These are phyloP conservation scores for Melanostigma gelatinosum DNA, from an alignment of 2,113 vertebrate species.

Conservation along the genomic window DNA sequence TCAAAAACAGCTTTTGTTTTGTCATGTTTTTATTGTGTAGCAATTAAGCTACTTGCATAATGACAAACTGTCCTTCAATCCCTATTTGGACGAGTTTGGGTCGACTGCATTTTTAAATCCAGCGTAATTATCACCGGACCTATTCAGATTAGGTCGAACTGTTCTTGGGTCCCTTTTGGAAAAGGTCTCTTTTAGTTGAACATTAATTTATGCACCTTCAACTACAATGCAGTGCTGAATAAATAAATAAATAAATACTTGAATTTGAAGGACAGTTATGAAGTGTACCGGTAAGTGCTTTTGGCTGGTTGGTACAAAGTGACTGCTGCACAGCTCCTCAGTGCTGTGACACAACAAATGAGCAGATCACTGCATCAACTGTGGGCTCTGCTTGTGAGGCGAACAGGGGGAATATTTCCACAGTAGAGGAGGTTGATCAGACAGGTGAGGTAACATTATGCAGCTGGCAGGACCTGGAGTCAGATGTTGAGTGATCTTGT, in stretches of 20 bases:
- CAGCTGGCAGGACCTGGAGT: constrained; percentile 33
- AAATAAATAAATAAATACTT: constrained; percentile 11
- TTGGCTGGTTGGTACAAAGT: constrained; percentile 12
- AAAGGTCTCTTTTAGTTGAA: background rate
- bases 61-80: background rate
- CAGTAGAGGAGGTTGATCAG: constrained; percentile 10
- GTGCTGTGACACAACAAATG: constrained; percentile 26
- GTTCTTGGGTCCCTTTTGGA: background rate
- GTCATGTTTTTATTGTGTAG: background rate
- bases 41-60: background rate
- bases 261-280: constrained; percentile 32
- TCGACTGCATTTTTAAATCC: background rate
- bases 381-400: background rate
- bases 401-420: constrained; percentile 13
- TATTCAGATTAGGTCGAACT: background rate
- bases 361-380: background rate
- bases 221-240: background rate
- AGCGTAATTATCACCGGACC: background rate
- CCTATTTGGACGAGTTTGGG: background rate
- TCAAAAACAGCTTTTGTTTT: background rate
- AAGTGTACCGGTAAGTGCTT: constrained; percentile 10
- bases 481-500: constrained; percentile 41
- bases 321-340: background rate
- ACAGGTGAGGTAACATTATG: constrained; percentile 19
- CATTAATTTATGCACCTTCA: background rate